Evolutionary conservation across 2,888 invertebrate genomes (phyloP), one percentile per base, ranked within the genome.

Genomic region (Crocallis elinguaria): DNA sequence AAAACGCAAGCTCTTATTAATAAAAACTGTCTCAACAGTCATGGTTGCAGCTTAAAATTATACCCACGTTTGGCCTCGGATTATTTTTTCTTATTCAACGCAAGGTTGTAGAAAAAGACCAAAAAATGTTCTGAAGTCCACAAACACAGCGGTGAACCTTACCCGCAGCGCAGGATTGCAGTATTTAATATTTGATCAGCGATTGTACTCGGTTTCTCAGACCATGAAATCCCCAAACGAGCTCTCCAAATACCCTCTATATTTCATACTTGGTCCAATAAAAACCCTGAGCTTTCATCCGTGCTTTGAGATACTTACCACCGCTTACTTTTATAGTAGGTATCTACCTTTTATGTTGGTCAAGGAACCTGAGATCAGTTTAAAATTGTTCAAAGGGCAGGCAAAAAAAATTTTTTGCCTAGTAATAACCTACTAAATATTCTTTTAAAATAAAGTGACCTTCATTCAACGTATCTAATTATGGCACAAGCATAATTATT

Each of bases 101-200:
- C 6, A 3, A 1, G 2, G 6, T 8, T 36, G 12, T 21, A 8
- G 2, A 12, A 8, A 12, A 12, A 33, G 2, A n/a, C 16, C n/a
- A 6, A 27, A 8, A 6, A 2, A n/a, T 5, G 0, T 27, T 23
- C 25, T 1, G 2, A 32, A 46, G 38, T 38, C 25, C 39, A 1
- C 27, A 36, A 13, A 1, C 14, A 27, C 14, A 17, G 41, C 27
- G 13, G 36, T 33, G 19, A 14, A 42, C 13, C 25, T 8, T 7
- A 30, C 25, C 32, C 42, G 27, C 16, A 32, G 38, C 49, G 27
- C 19, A 45, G 39, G 51, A 17, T 54, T 65, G 60, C 63, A 51
- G 43, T 49, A 52, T 63, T 67, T 62, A 68, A 69, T 72, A 71
- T 71, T 71, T 69, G 62, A 69, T 68, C 63, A 59, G 60, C 37